Percentiles rank a stretch among this genome's conserved stretches.
Evolutionary conservation across 37 sponge, comb jelly and placozoan genomes (phyloP).

Genomic region (Mnemiopsis leidyi): DNA sequence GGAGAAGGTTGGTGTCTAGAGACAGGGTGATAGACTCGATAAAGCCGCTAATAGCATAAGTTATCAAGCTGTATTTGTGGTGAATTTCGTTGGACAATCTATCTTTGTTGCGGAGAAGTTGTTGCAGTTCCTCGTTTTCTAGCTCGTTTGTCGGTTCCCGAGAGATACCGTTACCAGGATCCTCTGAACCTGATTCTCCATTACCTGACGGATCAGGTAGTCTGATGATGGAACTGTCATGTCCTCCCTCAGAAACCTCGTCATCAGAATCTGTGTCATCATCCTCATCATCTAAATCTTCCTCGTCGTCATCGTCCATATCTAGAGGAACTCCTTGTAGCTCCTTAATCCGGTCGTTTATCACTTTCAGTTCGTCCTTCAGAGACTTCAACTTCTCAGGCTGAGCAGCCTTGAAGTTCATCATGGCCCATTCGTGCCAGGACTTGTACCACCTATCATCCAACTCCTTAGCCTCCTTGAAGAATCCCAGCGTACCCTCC

Average conservation of each 20-base stretch:
- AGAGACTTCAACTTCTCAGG: slow-evolving; percentile 71
- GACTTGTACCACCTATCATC: slow-evolving; percentile 90
- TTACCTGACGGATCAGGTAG: slow-evolving; percentile 30
- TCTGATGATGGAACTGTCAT: slow-evolving; percentile 23
- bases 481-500: slow-evolving; percentile 73
- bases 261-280: slow-evolving; percentile 52
- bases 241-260: slow-evolving; percentile 22
- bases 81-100: not conserved
- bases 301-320: slow-evolving; percentile 50
- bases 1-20: slow-evolving; percentile 78
- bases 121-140: not conserved
- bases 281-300: not conserved
- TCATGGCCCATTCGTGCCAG: slow-evolving; percentile 97
- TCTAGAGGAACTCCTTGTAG: slow-evolving; percentile 2
- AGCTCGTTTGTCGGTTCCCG: not conserved
- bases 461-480: slow-evolving; percentile 79
- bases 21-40: slow-evolving; percentile 90
- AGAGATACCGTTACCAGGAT: not conserved
- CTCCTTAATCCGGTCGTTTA: slow-evolving; percentile 7
- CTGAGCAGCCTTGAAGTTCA: slow-evolving; percentile 92
- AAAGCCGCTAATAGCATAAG: slow-evolving; percentile 87
- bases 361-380: not conserved
- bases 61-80: slow-evolving; percentile 35
- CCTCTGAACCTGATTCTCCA: not conserved
- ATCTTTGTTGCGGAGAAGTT: not conserved